Conservation (phyloP, 2,888 invertebrate species). For the Thereva nobilitata region DNA sequence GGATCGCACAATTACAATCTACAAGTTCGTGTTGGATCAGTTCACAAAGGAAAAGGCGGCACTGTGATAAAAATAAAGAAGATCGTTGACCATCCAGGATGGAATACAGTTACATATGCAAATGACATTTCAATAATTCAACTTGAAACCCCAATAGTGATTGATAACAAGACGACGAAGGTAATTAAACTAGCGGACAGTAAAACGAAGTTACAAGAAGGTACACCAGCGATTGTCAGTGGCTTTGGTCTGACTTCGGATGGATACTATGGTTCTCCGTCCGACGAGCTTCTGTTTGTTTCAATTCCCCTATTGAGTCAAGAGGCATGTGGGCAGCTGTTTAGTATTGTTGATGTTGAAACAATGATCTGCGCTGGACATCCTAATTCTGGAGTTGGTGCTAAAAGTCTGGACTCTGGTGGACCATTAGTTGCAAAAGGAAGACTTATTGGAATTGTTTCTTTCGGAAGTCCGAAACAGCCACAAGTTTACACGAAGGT, state of each 20-base stretch:
- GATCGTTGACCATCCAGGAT: no score
- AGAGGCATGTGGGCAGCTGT: constrained; percentile 50
- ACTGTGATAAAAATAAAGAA: no score
- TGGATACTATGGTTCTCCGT: constrained; percentile 43
- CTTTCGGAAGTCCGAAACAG: neutral
- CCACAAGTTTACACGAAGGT: neutral
- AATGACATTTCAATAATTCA: no score
- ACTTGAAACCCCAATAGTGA: no score
- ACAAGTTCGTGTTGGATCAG: no score
- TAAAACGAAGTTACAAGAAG: constrained; percentile 33
- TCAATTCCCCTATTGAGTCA: constrained; percentile 58
- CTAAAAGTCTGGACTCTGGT: constrained; percentile 41
- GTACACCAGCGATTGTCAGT: constrained; percentile 16
- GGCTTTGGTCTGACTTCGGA: constrained; percentile 42
- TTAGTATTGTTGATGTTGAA: neutral
- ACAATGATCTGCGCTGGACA: constrained; percentile 40
- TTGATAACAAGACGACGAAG: no score
- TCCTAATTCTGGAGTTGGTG: constrained; percentile 21
- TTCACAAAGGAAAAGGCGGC: no score
- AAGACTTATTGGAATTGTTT: neutral
- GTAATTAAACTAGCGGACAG: constrained; percentile 49
- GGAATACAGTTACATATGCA: no score
- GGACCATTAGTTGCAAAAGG: constrained; percentile 9
- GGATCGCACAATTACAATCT: neutral
- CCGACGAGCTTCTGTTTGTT: constrained; percentile 55